Evolutionary conservation across 2,113 vertebrate genomes (phyloP).

Genomic region (Erinaceus europaeus): DNA sequence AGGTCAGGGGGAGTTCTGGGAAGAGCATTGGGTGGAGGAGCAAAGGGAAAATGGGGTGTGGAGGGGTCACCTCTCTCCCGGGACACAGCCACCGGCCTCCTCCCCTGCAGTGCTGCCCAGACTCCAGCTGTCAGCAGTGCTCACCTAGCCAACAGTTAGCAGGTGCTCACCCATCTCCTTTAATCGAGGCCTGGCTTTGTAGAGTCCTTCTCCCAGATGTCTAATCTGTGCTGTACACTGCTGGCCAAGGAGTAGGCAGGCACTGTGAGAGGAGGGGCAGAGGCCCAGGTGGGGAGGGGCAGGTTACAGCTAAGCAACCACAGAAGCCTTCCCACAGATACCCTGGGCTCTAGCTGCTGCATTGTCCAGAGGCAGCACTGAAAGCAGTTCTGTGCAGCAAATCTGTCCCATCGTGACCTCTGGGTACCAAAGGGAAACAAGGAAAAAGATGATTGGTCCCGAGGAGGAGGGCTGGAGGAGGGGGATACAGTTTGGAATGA

Average conservation of each 20-base stretch:
- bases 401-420: background rate
- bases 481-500: background rate
- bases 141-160: too few species aligned
- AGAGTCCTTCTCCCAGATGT: background rate
- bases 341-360: background rate
- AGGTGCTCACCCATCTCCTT: background rate
- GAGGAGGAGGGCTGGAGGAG: background rate
- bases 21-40: background rate
- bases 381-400: background rate
- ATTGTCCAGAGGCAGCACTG: background rate
- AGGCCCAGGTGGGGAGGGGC: background rate
- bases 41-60: background rate
- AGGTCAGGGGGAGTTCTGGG: conserved; percentile 29
- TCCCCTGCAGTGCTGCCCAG: background rate
- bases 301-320: background rate
- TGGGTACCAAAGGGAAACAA: background rate
- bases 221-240: background rate
- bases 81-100: background rate
- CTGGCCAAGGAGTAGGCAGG: background rate
- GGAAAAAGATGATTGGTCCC: conserved; percentile 11
- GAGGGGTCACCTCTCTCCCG: background rate
- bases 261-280: too few species aligned
- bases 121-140: background rate
- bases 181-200: background rate
- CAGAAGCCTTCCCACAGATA: background rate